phyloP scores from a whole-genome alignment of 2,888 invertebrate genomes.

The Torymus tubicola region DNA sequence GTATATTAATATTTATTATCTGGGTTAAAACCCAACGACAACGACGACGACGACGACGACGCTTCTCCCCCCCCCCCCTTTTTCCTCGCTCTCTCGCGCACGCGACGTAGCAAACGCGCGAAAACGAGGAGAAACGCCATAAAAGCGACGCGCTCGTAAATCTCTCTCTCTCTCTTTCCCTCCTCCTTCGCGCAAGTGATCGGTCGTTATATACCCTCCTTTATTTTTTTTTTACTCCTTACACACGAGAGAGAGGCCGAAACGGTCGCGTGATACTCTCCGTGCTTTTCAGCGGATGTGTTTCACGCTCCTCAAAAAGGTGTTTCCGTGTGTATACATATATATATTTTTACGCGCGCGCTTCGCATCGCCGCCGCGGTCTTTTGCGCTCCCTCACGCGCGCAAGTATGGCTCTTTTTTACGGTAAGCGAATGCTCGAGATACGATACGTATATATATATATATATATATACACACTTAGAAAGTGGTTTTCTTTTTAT shows the following conservation, averaged over 20 bases:
- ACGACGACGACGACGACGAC: no score
- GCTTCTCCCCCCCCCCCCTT: not conserved
- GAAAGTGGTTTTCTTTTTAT: not conserved
- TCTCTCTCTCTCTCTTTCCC: constrained; percentile 16
- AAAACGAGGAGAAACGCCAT: constrained; percentile 50
- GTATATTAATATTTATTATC: constrained; percentile 60
- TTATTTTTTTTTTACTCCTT: not conserved
- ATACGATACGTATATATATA: no score
- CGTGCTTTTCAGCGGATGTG: no score
- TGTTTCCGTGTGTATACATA: not conserved
- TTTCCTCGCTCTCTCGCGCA: constrained; percentile 37
- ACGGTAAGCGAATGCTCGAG: no score
- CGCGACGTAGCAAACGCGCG: constrained; percentile 31
- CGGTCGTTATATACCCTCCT: constrained; percentile 31
- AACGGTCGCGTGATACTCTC: no score
- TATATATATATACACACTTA: no score
- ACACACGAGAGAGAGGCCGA: no score
- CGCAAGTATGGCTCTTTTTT: no score
- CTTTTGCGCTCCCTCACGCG: not conserved
- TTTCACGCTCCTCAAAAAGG: no score
- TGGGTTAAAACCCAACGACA: constrained; percentile 2
- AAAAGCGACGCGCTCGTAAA: constrained; percentile 54
- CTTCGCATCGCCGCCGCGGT: no score
- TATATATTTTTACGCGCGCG: no score
- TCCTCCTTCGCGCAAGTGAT: constrained; percentile 22